A percentile compares a stretch with the other conserved stretches of the same genome.
phyloP scores from a whole-genome alignment of 2,888 invertebrate species.

The Zootermopsis nevadensis region DNA sequence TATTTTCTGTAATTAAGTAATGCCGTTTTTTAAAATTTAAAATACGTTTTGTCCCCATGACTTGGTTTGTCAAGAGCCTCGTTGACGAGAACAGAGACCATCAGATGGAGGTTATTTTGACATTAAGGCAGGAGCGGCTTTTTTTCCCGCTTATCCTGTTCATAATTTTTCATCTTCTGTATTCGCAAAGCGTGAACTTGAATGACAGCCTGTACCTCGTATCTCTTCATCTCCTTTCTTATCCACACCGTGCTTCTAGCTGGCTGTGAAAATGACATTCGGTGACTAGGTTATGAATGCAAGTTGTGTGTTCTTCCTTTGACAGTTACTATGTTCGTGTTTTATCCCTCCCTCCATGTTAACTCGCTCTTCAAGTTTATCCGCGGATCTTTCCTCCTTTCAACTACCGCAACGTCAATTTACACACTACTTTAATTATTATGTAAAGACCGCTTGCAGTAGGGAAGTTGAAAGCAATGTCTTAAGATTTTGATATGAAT shows the following conservation, averaged over 20 bases:
- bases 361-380: background rate
- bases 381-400: background rate
- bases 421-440: constrained; percentile 26
- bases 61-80: too few species aligned
- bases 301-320: constrained; percentile 1
- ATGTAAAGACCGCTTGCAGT: constrained; percentile 8
- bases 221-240: background rate
- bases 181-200: too few species aligned
- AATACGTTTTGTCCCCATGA: too few species aligned
- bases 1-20: too few species aligned
- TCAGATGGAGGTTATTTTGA: too few species aligned
- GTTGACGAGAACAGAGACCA: too few species aligned
- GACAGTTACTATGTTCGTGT: background rate
- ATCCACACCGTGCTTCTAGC: background rate
- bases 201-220: background rate
- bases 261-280: constrained; percentile 26
- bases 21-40: too few species aligned
- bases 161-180: too few species aligned
- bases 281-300: background rate
- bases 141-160: too few species aligned
- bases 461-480: background rate
- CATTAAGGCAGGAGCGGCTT: background rate
- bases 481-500: constrained; percentile 32
- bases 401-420: constrained; percentile 11
- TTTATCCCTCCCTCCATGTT: background rate